Evolutionary conservation across 2,113 vertebrate species (phyloP).

Genomic region (Urocitellus parryii): DNA sequence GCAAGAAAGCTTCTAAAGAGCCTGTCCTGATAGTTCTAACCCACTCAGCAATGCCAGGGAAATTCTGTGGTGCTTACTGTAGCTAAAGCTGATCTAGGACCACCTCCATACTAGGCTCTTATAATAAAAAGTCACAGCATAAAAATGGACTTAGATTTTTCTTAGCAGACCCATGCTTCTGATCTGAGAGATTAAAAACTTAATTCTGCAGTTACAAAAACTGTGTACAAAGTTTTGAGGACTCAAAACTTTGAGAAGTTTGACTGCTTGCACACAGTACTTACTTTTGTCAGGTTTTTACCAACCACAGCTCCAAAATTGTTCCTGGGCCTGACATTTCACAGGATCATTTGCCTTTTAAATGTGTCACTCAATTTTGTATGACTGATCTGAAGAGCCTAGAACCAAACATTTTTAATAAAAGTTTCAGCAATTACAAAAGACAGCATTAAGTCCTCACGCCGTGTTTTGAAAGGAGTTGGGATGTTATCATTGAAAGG

Average conservation of each 20-base stretch:
- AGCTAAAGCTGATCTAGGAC: not conserved
- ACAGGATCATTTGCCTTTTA: conserved; percentile 69
- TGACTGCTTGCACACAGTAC: not conserved
- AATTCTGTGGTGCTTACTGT: not conserved
- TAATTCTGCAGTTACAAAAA: conserved; percentile 38
- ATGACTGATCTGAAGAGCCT: conserved; percentile 54
- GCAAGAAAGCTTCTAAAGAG: not conserved
- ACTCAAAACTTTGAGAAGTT: not conserved
- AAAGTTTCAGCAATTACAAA: conserved; percentile 69
- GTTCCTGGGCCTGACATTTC: conserved; percentile 67
- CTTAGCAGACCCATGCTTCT: conserved; percentile 45
- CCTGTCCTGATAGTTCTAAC: not conserved
- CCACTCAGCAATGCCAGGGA: not conserved
- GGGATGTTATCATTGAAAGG: conserved; percentile 63
- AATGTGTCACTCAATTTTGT: conserved; percentile 62
- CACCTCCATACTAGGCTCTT: not conserved
- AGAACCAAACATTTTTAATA: conserved; percentile 71
- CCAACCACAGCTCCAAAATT: conserved; percentile 58
- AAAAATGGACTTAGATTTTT: conserved; percentile 4
- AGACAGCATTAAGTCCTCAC: conserved; percentile 64
- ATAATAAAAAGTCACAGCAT: not conserved
- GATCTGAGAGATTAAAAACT: conserved; percentile 33
- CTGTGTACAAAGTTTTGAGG: not conserved
- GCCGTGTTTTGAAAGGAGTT: conserved; percentile 73
- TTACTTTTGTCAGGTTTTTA: conserved; percentile 61